Percentiles rank a stretch among this genome's conserved stretches.
These are phyloP conservation scores for Metaphire vulgaris DNA, from an alignment of 1,140 invertebrate genomes.

Conservation along the genomic window DNA sequence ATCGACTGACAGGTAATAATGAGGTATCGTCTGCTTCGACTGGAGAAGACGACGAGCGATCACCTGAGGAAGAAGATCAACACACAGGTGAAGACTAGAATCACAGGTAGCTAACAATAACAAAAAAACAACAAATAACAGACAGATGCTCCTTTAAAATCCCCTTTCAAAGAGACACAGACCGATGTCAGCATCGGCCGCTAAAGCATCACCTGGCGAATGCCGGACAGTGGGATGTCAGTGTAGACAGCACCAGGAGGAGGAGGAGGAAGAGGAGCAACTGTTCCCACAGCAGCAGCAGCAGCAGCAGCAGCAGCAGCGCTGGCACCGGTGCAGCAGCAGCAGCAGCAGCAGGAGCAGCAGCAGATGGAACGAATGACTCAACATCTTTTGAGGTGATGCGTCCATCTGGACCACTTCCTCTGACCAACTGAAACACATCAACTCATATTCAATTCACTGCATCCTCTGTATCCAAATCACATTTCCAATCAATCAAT, in stretches of 20 bases:
- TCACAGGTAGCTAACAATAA: no score
- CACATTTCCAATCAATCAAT: no score
- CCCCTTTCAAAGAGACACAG: conserved; percentile 3
- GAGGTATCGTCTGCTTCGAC: conserved; percentile 89
- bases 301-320: conserved; percentile 39
- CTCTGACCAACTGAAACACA: conserved; percentile 59
- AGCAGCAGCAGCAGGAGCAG: conserved; percentile 37
- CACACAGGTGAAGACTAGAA: neutral
- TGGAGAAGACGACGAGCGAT: conserved; percentile 81
- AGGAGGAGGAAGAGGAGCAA: conserved; percentile 30
- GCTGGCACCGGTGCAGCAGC: conserved; percentile 38
- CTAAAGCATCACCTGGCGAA: conserved; percentile 60
- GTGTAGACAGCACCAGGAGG: conserved; percentile 54
- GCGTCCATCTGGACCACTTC: conserved; percentile 79
- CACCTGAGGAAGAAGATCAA: conserved; percentile 33
- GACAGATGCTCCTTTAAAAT: no score
- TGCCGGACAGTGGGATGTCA: conserved; percentile 80
- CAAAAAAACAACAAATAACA: no score
- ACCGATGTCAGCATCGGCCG: neutral
- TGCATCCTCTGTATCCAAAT: conserved; percentile 9
- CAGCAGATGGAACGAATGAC: conserved; percentile 48
- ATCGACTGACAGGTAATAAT: conserved; percentile 89
- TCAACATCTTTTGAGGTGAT: conserved; percentile 77
- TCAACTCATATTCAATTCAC: conserved; percentile 44
- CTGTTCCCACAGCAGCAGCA: conserved; percentile 36